These are phyloP conservation scores for Urocitellus parryii DNA, from an alignment of 2,113 vertebrate genomes.

Conservation along the genomic window DNA sequence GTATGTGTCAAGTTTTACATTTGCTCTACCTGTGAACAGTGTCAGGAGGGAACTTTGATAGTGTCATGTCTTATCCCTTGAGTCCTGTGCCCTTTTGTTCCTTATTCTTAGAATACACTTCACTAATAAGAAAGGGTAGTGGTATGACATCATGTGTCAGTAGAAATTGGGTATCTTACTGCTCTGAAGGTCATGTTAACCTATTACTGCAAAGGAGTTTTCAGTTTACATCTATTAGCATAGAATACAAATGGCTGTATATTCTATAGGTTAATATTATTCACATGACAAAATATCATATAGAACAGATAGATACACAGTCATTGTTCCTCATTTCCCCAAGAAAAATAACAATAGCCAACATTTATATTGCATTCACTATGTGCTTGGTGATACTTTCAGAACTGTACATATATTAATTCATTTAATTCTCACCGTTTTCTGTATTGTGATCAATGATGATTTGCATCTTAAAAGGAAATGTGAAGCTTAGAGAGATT, in stretches of 20 bases:
- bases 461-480: not conserved
- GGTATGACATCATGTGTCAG: not conserved
- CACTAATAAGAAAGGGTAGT: not conserved
- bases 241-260: not conserved
- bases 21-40: not conserved
- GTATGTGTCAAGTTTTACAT: not conserved
- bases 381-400: not conserved
- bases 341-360: slow-evolving; percentile 13
- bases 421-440: not conserved
- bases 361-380: not conserved
- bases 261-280: slow-evolving; percentile 23
- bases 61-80: not conserved
- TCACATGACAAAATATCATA: not conserved
- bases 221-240: not conserved
- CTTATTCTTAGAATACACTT: not conserved
- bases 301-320: not conserved
- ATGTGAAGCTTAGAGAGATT: not conserved
- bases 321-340: not conserved
- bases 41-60: not conserved
- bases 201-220: not conserved
- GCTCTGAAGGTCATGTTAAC: not conserved
- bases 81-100: not conserved
- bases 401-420: not conserved
- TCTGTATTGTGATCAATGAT: not conserved
- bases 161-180: not conserved